phyloP scores from a whole-genome alignment of 2,113 vertebrate species.

The Equus przewalskii region DNA sequence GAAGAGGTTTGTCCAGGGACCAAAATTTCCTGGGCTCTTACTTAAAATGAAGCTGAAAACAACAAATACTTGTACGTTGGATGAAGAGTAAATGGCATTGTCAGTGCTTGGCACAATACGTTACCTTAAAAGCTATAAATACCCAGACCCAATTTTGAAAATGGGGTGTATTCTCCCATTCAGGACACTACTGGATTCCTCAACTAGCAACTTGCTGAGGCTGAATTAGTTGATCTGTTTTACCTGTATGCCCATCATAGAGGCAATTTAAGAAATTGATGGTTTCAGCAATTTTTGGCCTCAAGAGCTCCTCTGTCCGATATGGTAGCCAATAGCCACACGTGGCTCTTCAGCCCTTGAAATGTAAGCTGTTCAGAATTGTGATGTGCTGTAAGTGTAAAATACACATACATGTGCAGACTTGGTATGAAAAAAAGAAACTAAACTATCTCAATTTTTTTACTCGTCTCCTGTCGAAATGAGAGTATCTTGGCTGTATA shows the following conservation, averaged over 20 bases:
- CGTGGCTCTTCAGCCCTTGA: not conserved
- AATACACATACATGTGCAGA: not conserved
- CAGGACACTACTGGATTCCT: not conserved
- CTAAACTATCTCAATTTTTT: not conserved
- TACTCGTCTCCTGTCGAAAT: not conserved
- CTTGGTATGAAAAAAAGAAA: not conserved
- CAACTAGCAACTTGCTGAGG: not conserved
- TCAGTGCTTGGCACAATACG: not conserved
- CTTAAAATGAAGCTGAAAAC: not conserved
- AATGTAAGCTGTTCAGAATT: not conserved
- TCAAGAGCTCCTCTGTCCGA: not conserved
- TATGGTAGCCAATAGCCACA: not conserved
- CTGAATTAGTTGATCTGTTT: accelerated
- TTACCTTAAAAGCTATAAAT: not conserved
- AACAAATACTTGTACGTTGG: not conserved
- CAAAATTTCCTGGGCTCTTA: not conserved
- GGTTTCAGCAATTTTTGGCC: not conserved
- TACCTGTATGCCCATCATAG: not conserved
- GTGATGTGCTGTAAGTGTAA: not conserved
- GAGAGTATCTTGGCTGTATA: not conserved
- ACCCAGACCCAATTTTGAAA: not conserved
- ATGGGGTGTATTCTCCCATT: not conserved
- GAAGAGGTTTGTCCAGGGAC: not conserved
- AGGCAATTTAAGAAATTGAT: not conserved
- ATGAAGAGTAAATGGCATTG: not conserved